A percentile compares a stretch with the other conserved stretches of the same genome.
These are phyloP conservation scores for Drosophila kohkoa DNA, from an alignment of 1,140 invertebrate species.

Conservation along the genomic window DNA sequence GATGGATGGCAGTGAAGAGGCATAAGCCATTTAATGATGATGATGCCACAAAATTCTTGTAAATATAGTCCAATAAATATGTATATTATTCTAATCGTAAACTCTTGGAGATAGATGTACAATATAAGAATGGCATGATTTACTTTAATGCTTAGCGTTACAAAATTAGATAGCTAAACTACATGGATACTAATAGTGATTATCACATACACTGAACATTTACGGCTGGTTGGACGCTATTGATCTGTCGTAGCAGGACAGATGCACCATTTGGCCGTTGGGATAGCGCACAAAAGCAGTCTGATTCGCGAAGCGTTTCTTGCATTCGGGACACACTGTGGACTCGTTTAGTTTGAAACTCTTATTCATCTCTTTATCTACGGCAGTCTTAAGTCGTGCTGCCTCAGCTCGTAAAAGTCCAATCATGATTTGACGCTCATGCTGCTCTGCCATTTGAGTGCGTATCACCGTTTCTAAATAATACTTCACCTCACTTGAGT, in stretches of 20 bases:
- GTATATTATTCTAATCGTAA: constrained; percentile 35
- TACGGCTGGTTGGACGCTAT: constrained; percentile 46
- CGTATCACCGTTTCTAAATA: constrained; percentile 93
- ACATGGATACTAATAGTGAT: constrained; percentile 1
- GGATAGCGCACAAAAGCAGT: constrained; percentile 97
- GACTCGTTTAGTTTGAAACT: constrained; percentile 93
- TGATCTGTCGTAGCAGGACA: constrained; percentile 89
- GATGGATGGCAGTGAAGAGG: constrained; percentile 77
- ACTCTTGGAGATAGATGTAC: neutral
- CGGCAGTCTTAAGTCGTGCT: constrained; percentile 91
- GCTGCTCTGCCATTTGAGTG: constrained; percentile 89
- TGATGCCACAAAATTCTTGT: constrained; percentile 41
- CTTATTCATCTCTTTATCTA: constrained; percentile 92
- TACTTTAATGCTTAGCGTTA: constrained; percentile 5
- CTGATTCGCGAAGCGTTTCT: constrained; percentile 95
- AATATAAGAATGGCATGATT: neutral
- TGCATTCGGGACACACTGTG: constrained; percentile 95
- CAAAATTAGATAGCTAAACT: constrained; percentile 2
- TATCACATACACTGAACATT: constrained; percentile 34
- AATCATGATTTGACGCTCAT: constrained; percentile 91
- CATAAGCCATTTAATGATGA: constrained; percentile 43
- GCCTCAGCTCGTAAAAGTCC: constrained; percentile 93
- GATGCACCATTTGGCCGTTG: constrained; percentile 96
- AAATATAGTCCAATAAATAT: constrained; percentile 73
- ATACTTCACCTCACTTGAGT: constrained; percentile 89